Conservation (phyloP, 2,113 vertebrate species). For the zebrafish (Danio rerio) region DNA sequence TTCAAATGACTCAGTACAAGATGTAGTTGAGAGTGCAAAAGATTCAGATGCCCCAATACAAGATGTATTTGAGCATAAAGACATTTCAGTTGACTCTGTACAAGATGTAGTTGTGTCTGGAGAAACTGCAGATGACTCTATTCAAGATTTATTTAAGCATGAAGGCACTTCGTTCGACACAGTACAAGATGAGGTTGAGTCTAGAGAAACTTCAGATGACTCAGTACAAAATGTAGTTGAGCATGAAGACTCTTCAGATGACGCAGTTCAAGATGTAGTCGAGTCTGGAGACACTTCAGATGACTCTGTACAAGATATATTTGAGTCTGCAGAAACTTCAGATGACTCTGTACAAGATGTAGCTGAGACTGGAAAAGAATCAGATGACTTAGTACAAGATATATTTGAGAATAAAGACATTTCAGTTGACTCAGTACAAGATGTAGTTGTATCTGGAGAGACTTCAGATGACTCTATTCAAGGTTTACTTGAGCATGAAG, state of each 20-base stretch:
- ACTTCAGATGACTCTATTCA: conserved; percentile 4
- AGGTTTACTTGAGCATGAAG: background rate
- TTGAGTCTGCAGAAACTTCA: no score
- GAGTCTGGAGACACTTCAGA: background rate
- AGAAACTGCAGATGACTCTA: no score
- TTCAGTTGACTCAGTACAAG: background rate
- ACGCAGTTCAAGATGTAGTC: background rate
- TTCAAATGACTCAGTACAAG: background rate
- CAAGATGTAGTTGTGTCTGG: no score
- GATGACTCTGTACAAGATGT: no score
- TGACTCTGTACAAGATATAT: background rate
- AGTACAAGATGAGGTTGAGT: background rate
- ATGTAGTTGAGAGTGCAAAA: no score
- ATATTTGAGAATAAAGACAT: no score
- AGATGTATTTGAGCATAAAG: no score
- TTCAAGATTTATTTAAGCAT: background rate
- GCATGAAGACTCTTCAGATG: background rate
- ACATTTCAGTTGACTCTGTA: no score
- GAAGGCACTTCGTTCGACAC: background rate
- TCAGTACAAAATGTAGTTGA: background rate
- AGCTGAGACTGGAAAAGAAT: no score
- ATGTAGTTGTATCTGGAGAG: background rate
- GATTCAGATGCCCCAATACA: no score
- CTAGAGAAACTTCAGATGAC: no score
- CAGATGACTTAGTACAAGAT: no score